A percentile compares a stretch with the other conserved stretches of the same genome.
Conservation (phyloP, 2,797 vertebrate genomes). For the Spinus olivaceus region DNA sequence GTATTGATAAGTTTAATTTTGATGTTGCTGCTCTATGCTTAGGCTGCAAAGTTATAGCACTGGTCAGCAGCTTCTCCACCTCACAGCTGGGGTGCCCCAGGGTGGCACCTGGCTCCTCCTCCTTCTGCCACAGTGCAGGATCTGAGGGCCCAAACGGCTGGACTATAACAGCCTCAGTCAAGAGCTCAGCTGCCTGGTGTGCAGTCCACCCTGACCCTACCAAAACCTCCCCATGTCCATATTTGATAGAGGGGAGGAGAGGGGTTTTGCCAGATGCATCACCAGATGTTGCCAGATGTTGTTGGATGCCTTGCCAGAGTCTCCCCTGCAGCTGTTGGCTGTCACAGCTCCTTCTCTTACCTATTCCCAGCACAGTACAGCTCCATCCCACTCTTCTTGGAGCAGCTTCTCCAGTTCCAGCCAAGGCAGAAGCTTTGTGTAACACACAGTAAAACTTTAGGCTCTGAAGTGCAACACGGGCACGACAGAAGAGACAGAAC, state of each 20-base stretch:
- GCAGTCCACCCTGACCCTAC: background rate
- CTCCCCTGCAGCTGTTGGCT: background rate
- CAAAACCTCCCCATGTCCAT: background rate
- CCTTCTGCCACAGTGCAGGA: background rate
- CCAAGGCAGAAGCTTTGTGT: background rate
- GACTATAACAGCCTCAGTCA: background rate
- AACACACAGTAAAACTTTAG: background rate
- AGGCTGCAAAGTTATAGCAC: background rate
- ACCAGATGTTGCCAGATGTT: conserved; percentile 2
- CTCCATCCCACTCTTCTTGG: background rate
- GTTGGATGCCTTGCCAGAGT: background rate
- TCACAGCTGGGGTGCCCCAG: background rate
- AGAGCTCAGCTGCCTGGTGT: background rate
- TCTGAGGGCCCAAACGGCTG: background rate
- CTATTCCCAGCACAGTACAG: background rate
- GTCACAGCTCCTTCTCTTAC: background rate
- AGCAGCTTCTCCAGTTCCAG: background rate
- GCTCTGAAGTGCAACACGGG: background rate
- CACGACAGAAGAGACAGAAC: background rate
- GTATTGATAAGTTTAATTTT: background rate
- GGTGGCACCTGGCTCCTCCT: background rate
- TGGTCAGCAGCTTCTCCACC: background rate
- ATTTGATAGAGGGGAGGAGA: background rate
- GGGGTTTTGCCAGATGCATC: background rate
- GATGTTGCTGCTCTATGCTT: background rate